phyloP scores from a whole-genome alignment of 2,797 vertebrate genomes.

The Erpetoichthys calabaricus region DNA sequence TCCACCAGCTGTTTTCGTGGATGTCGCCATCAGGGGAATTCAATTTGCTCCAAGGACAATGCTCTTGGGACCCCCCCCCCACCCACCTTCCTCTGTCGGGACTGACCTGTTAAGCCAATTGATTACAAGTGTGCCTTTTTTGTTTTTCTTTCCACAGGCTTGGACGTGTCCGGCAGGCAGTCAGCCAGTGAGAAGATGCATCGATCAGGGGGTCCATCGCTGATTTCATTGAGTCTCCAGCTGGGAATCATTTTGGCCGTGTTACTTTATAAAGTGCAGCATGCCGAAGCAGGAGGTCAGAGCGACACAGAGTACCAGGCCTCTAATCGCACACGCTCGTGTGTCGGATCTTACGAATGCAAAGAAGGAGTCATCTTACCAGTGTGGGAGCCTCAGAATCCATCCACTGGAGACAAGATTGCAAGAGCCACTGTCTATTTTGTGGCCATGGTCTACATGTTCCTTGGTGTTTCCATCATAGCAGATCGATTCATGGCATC shows the following conservation, averaged over 20 bases:
- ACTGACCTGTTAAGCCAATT: too few relatives aligned
- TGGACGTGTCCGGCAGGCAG: constrained; percentile 22
- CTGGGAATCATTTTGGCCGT: constrained; percentile 41
- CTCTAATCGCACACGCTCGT: constrained; percentile 40
- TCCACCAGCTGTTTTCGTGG: too few relatives aligned
- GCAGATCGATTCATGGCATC: constrained; percentile 96
- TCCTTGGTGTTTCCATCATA: constrained; percentile 90
- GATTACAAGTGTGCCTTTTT: neutral
- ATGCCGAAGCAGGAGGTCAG: constrained; percentile 21
- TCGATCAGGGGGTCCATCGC: constrained; percentile 20
- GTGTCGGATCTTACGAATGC: constrained; percentile 60
- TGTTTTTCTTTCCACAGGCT: constrained; percentile 38
- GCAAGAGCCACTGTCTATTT: constrained; percentile 89
- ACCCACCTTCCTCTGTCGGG: too few relatives aligned
- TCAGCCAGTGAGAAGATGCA: constrained; percentile 46
- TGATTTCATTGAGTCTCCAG: constrained; percentile 30
- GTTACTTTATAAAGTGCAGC: constrained; percentile 32
- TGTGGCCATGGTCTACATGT: constrained; percentile 82
- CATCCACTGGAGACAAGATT: constrained; percentile 70
- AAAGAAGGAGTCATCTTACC: constrained; percentile 78
- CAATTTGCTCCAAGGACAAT: too few relatives aligned
- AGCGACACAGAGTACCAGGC: constrained; percentile 39
- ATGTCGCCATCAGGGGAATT: too few relatives aligned
- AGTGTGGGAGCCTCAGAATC: constrained; percentile 71
- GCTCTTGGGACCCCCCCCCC: too few relatives aligned